phyloP scores from a whole-genome alignment of 2,888 invertebrate species.

The Hydraecia micacea region DNA sequence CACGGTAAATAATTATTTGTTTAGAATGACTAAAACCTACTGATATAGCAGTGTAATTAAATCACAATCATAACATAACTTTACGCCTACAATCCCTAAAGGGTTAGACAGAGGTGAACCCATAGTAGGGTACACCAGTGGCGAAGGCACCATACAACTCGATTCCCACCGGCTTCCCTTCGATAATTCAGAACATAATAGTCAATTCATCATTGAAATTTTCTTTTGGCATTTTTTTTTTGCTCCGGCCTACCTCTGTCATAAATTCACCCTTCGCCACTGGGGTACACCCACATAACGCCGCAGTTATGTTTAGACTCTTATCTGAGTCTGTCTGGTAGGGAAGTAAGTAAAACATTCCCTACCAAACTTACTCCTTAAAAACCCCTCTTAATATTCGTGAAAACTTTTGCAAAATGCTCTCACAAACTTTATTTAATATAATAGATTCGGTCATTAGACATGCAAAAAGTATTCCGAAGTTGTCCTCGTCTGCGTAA shows the following conservation, averaged over 20 bases:
- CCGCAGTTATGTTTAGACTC: not conserved
- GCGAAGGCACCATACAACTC: too few species aligned
- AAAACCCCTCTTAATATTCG: slow-evolving; percentile 52
- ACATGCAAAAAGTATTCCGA: slow-evolving; percentile 60
- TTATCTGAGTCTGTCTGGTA: not conserved
- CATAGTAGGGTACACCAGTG: not conserved
- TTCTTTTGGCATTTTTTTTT: too few species aligned
- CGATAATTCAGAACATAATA: too few species aligned
- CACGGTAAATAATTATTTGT: not conserved
- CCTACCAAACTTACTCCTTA: slow-evolving; percentile 39
- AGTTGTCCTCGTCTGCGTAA: slow-evolving; percentile 48
- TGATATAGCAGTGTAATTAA: too few species aligned
- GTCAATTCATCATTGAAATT: too few species aligned
- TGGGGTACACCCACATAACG: not conserved
- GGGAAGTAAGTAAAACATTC: slow-evolving; percentile 1
- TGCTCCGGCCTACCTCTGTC: too few species aligned
- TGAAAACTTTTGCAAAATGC: slow-evolving; percentile 59
- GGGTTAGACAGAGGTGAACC: not conserved
- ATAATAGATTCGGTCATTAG: slow-evolving; percentile 63
- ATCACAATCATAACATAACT: too few species aligned
- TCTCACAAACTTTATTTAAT: slow-evolving; percentile 61
- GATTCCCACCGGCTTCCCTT: too few species aligned
- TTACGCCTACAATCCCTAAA: too few species aligned
- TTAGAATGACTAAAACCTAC: too few species aligned
- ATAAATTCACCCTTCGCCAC: too few species aligned